These are phyloP conservation scores for Virgularia gustaviana DNA, from an alignment of 92 coral and sea anemone species.

Conservation along the genomic window DNA sequence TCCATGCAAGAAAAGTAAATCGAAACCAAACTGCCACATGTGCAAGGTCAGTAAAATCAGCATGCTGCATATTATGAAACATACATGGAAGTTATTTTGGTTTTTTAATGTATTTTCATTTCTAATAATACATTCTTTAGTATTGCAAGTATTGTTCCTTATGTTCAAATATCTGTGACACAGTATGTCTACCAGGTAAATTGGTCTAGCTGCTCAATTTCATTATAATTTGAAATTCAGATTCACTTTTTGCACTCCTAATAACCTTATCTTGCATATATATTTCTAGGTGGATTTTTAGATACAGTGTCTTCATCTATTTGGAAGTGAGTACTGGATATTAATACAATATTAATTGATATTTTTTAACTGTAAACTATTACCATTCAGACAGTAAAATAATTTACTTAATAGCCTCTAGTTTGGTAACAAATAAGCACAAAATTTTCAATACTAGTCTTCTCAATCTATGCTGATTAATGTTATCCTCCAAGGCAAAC, in stretches of 20 bases:
- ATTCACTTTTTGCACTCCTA: no score
- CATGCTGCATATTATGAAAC: no score
- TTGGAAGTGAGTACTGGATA: slow-evolving; percentile 61
- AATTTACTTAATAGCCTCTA: no score
- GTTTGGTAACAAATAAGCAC: no score
- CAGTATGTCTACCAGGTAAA: slow-evolving; percentile 86
- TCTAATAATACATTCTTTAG: slow-evolving; percentile 34
- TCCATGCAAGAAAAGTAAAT: slow-evolving; percentile 72
- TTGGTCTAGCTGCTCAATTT: neutral
- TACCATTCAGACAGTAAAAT: no score
- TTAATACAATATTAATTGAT: neutral
- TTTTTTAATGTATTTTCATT: neutral
- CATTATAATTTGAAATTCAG: no score
- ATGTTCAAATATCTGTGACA: slow-evolving; percentile 71
- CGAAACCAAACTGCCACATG: slow-evolving; percentile 82
- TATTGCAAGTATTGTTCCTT: slow-evolving; percentile 90
- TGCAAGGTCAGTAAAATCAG: slow-evolving; percentile 83
- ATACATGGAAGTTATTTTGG: neutral
- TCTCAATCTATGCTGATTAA: no score
- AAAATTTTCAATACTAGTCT: no score
- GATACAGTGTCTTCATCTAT: slow-evolving; percentile 71
- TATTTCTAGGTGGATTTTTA: slow-evolving; percentile 64
- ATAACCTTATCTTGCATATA: no score
- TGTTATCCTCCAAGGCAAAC: no score
- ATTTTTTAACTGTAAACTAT: no score